phyloP scores from a whole-genome alignment of 2,888 invertebrate genomes.

The Cephalotes varians region DNA sequence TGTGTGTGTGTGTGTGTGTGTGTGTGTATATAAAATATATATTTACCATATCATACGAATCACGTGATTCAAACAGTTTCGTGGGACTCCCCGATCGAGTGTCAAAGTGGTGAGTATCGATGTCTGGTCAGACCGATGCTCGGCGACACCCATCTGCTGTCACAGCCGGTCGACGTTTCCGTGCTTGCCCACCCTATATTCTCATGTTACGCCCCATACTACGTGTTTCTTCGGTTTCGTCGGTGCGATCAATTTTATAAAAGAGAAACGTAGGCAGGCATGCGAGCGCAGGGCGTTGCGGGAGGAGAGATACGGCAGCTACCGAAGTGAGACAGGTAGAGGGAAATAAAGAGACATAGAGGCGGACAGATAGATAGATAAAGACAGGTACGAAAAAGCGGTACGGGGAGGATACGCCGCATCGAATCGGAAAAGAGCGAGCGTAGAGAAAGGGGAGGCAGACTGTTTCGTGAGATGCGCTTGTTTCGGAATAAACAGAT shows the following conservation, averaged over 20 bases:
- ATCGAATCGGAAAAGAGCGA: conserved; percentile 48
- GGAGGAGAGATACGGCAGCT: conserved; percentile 41
- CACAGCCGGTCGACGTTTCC: conserved; percentile 39
- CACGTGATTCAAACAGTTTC: conserved; percentile 58
- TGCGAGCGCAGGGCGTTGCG: conserved; percentile 18
- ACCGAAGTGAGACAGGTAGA: conserved; percentile 24
- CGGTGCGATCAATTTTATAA: conserved; percentile 81
- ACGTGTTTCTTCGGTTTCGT: conserved; percentile 51
- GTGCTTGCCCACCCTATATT: conserved; percentile 8
- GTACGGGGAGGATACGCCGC: conserved; percentile 26
- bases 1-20: too few relatives aligned
- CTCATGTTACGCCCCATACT: conserved; percentile 43
- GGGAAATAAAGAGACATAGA: conserved; percentile 52
- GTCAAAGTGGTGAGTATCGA: conserved; percentile 75
- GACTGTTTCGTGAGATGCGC: conserved; percentile 73
- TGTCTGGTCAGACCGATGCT: conserved; percentile 55
- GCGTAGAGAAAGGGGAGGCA: conserved; percentile 50
- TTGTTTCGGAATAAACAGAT: conserved; percentile 85
- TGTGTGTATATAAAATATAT: not conserved
- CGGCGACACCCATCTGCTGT: conserved; percentile 53
- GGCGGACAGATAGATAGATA: conserved; percentile 55
- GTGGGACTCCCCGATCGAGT: conserved; percentile 71
- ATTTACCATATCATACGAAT: conserved; percentile 33
- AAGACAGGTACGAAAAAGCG: conserved; percentile 51
- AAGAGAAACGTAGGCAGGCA: conserved; percentile 72